Base-by-base conservation (phyloP, 2,888 invertebrate genomes). In the Ischnura elegans region DNA sequence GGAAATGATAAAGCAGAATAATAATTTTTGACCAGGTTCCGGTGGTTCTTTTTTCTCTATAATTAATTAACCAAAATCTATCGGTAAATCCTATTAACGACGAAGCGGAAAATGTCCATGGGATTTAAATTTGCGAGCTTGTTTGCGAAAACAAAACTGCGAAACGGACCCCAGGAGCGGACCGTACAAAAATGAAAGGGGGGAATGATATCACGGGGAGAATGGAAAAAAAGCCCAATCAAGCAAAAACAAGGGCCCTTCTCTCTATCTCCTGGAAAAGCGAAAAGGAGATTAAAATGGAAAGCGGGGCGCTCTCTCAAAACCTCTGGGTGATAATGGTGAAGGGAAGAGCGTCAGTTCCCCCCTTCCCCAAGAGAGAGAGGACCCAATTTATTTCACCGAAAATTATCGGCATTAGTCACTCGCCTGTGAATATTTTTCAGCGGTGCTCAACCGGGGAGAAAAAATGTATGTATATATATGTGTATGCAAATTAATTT, bases 251-350 rank as follows among this genome's bases (percentile, higher is more conserved):
- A 76, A 76, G 76, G 36, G 36, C n/a, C 51, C n/a, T n/a, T 51
- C 51, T 19, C 19, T 19, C 51, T 8, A 13, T 76, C 25, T 36
- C 4, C 25, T 10, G 76, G 76, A 0, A 76, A 76, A 76, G 29
- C 76, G 36, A 36, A 76, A 36, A 36, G 76, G 76, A 76, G 76
- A 76, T 76, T 76, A 76, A 76, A 76, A 76, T 76, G 76, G 29
- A 76, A 76, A 76, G 36, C 36, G 76, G 29, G 0, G 36, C 10
- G 10, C 10, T 36, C 76, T 76, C 36, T 36, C 61, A 13, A 76
- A 25, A 61, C 61, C 76, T 1, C 36, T 25, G 76, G 13, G 76
- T 36, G 76, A 29, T 36, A 13, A 76, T 36, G 36, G 29, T 21
- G 76, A 29, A 16, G 29, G 76, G 76, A 29, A 25, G 6, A 13